These are phyloP conservation scores for Sebastes minor DNA, from an alignment of 2,797 vertebrate species.

Conservation along the genomic window DNA sequence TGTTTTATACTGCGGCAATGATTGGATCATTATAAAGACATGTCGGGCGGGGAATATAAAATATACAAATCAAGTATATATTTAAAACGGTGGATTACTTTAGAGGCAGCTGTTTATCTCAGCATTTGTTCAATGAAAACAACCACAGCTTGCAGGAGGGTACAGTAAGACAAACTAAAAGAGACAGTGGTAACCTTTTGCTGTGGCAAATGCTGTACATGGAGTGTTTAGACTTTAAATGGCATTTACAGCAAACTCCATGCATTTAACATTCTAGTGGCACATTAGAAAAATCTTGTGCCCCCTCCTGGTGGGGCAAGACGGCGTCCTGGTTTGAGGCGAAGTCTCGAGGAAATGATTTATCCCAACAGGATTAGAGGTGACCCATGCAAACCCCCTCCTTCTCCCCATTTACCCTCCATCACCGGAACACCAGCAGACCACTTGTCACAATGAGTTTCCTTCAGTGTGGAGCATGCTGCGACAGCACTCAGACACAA, in stretches of 20 bases:
- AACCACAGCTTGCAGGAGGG: not conserved
- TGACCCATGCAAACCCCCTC: conserved; percentile 26
- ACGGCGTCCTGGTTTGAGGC: conserved; percentile 31
- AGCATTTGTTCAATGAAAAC: not conserved
- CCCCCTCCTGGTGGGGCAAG: conserved; percentile 23
- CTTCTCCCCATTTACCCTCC: conserved; percentile 3
- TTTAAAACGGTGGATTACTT: not conserved
- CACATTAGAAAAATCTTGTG: not conserved
- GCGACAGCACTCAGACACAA: conserved; percentile 39
- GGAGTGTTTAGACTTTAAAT: conserved; percentile 4
- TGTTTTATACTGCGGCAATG: not conserved
- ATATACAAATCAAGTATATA: not conserved
- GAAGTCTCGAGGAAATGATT: conserved; percentile 39
- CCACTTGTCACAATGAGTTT: conserved; percentile 66
- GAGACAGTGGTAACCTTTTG: not conserved
- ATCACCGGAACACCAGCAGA: conserved; percentile 59
- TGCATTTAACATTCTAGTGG: not conserved
- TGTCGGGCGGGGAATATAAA: not conserved
- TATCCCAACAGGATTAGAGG: conserved; percentile 47
- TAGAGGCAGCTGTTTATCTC: not conserved
- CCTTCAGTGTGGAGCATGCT: conserved; percentile 44
- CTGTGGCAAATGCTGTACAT: not conserved
- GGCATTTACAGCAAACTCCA: not conserved
- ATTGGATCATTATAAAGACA: not conserved
- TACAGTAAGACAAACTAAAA: not conserved